A percentile compares a stretch with the other conserved stretches of the same genome.
These are phyloP conservation scores for Takifugu flavidus DNA, from an alignment of 2,113 vertebrate genomes.

Conservation along the genomic window DNA sequence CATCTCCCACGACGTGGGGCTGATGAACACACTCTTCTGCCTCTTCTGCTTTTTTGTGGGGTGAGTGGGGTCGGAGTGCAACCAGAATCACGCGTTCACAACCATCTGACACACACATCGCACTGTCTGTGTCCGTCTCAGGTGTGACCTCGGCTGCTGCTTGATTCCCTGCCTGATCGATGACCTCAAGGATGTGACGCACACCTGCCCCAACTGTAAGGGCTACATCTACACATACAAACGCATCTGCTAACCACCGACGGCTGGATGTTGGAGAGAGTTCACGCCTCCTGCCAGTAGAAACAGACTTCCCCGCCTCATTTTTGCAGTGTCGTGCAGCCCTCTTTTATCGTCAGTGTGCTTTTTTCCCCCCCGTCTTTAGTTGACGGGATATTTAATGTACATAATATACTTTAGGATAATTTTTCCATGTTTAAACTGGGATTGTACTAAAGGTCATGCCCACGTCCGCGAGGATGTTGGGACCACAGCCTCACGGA, in stretches of 20 bases:
- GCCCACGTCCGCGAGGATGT: background rate
- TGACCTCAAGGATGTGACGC: constrained; percentile 98
- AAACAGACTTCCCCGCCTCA: constrained; percentile 26
- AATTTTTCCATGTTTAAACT: constrained; percentile 42
- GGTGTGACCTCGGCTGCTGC: constrained; percentile 96
- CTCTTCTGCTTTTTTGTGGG: constrained; percentile 97
- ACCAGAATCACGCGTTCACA: background rate
- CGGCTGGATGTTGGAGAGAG: constrained; percentile 45
- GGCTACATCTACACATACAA: constrained; percentile 98
- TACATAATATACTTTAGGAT: constrained; percentile 44
- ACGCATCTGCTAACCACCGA: constrained; percentile 88
- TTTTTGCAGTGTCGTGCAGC: constrained; percentile 58
- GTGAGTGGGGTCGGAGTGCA: constrained; percentile 67
- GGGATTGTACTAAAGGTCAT: constrained; percentile 41
- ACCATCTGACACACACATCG: background rate
- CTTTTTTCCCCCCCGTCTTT: constrained; percentile 36
- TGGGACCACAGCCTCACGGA: too few species aligned
- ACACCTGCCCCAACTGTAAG: constrained; percentile 97
- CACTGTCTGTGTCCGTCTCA: constrained; percentile 48
- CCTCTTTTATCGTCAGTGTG: constrained; percentile 44
- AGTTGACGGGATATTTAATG: constrained; percentile 49
- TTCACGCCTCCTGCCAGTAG: constrained; percentile 50
- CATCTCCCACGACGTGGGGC: constrained; percentile 89
- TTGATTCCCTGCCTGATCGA: constrained; percentile 96
- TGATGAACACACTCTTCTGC: constrained; percentile 95